Base-by-base conservation (phyloP, 2,888 invertebrate genomes). In the Hypercompe scribonia region DNA sequence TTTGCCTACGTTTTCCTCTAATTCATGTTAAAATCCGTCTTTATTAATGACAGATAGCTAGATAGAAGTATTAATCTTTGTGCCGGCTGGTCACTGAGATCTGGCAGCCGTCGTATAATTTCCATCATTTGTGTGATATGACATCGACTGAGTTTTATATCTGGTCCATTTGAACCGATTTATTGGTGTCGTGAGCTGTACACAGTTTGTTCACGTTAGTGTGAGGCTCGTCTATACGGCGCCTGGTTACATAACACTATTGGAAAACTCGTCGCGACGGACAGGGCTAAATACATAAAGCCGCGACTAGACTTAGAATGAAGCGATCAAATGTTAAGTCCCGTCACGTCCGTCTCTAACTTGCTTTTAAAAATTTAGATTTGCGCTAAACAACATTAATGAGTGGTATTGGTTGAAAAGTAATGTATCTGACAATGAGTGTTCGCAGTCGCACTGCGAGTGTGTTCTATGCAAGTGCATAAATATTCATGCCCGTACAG, bases 211-310 rank as follows among this genome's bases (percentile, higher is more conserved):
- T 84, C 84, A 81, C 77, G 81, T 83, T 84, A 81, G 84, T 78
- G 80, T 79, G 82, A 77, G 73, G 84, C 87, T 88, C 93, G 92
- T 88, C 92, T 84, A 80, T 73, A 82, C 87, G 94, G 94, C 95
- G 95, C 94, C 94, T 87, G 84, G 88, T 95, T 94, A 93, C 94
- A 93, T 95, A 93, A 95, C 86, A 80, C 87, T 86, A 91, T 92
- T 92, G 93, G 93, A 94, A 94, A 95, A 91, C 91, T 93, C 87
- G 90, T 85, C 89, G 90, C 89, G 91, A 89, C 87, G 81, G 82
- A 83, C 86, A 88, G 88, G 88, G 89, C 90, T 88, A 90, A 92
- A 91, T 87, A 89, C 87, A 74, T 84, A 84, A 86, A 84, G 84
- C 84, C 88, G 90, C 89, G 91, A 89, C 87, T 86, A 84, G 92